These are phyloP conservation scores for Strongylocentrotus purpuratus DNA, from an alignment of 35 echinoderm and acorn worm genomes.

Conservation along the genomic window DNA sequence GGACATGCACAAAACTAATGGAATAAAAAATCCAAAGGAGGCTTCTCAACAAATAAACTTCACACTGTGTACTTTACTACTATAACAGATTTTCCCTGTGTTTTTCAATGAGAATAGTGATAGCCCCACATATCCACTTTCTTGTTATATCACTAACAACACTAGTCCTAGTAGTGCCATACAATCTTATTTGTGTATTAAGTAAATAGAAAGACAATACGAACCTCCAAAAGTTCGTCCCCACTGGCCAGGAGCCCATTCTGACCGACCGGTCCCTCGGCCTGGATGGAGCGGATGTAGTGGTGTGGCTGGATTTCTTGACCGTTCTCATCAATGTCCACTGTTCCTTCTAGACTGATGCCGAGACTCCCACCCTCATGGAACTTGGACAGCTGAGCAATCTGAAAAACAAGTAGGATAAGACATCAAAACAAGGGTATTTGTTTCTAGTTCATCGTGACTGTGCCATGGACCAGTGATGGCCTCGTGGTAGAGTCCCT, in stretches of 20 bases:
- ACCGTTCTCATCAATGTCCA: conserved; percentile 95
- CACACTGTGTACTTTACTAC: no score
- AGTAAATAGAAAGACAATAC: not conserved
- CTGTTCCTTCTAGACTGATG: conserved; percentile 92
- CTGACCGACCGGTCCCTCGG: conserved; percentile 87
- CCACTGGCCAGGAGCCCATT: conserved; percentile 75
- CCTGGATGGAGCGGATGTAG: conserved; percentile 82
- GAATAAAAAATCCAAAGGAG: no score
- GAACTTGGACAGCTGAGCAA: conserved; percentile 81
- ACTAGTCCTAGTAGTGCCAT: not conserved
- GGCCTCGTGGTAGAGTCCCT: no score
- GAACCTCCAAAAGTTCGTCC: conserved; percentile 95
- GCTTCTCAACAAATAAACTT: no score
- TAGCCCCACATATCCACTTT: not conserved
- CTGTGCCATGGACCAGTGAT: no score
- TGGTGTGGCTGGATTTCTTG: conserved; percentile 90
- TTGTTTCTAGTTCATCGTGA: no score
- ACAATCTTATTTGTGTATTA: not conserved
- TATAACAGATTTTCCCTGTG: no score
- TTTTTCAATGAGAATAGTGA: not conserved
- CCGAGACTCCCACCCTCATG: conserved; percentile 86
- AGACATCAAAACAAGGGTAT: no score
- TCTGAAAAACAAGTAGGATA: conserved; percentile 6
- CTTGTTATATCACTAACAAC: not conserved
- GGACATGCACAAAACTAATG: no score